Conservation (phyloP, 2,888 invertebrate genomes). For the Linnaemya vulpina region DNA sequence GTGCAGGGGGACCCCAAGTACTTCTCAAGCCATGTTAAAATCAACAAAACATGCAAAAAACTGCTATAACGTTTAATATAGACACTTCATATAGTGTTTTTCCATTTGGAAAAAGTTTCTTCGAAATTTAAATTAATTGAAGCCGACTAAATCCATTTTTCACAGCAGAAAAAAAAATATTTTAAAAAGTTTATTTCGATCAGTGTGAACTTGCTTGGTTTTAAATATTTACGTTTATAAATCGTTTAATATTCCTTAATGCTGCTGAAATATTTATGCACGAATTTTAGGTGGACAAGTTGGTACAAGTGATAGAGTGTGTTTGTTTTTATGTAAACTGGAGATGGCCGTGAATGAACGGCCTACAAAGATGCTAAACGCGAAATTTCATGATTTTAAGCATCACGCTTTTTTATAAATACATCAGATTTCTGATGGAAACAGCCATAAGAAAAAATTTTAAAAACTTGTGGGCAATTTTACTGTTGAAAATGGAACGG, state of each 20-base stretch:
- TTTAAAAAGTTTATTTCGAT: background rate
- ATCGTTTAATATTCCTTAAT: slow-evolving; percentile 41
- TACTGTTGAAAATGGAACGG: too few relatives aligned
- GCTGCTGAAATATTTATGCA: slow-evolving; percentile 35
- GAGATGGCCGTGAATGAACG: background rate
- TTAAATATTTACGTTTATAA: slow-evolving; percentile 16
- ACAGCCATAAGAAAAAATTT: too few relatives aligned
- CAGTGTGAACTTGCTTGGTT: background rate
- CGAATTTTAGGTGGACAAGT: slow-evolving; percentile 9
- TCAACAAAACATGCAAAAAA: background rate
- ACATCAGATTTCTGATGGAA: too few relatives aligned
- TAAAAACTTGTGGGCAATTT: too few relatives aligned
- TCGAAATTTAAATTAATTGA: too few relatives aligned
- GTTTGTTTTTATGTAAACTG: background rate
- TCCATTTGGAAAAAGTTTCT: background rate
- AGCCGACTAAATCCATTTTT: too few relatives aligned
- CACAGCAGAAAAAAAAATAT: background rate
- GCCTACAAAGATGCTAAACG: too few relatives aligned
- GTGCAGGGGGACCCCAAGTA: background rate
- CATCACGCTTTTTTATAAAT: too few relatives aligned
- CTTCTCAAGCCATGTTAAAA: background rate
- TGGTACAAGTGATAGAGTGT: background rate
- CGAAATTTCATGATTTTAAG: too few relatives aligned
- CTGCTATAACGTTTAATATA: slow-evolving; percentile 4
- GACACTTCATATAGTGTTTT: background rate